Conservation (phyloP, 2,888 invertebrate species). For the Drosophila borealis region DNA sequence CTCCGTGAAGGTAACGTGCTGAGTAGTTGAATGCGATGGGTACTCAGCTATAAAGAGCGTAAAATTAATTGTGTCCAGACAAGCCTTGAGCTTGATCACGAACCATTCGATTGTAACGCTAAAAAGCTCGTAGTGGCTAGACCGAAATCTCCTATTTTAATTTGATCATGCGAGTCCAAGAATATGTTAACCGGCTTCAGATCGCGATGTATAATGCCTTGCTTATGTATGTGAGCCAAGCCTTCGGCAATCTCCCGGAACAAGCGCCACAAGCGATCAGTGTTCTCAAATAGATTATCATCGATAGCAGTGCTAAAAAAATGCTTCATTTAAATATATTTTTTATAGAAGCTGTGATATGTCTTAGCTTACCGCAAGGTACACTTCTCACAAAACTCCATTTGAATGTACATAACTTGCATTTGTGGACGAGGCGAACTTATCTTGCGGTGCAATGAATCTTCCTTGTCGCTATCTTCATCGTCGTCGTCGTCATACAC, state of each 20-base stretch:
- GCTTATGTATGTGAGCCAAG: constrained; percentile 95
- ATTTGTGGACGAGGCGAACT: constrained; percentile 81
- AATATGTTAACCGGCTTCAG: constrained; percentile 97
- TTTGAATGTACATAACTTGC: constrained; percentile 94
- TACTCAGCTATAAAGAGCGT: constrained; percentile 52
- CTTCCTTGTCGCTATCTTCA: constrained; percentile 56
- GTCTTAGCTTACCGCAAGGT: constrained; percentile 88
- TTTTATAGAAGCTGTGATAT: background rate
- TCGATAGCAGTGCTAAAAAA: constrained; percentile 92
- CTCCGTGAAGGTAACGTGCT: constrained; percentile 74
- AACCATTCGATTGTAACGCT: constrained; percentile 82
- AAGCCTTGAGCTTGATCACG: background rate
- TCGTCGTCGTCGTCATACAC: constrained; percentile 76
- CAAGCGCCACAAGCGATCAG: constrained; percentile 94
- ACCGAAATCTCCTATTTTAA: constrained; percentile 99
- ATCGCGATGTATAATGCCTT: constrained; percentile 95
- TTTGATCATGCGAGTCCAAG: constrained; percentile 96
- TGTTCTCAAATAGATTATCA: constrained; percentile 90
- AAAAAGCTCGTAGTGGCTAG: constrained; percentile 93
- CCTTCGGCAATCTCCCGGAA: constrained; percentile 97
- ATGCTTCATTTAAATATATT: background rate
- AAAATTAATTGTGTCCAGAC: background rate
- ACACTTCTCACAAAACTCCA: constrained; percentile 99
- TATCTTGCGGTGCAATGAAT: constrained; percentile 46
- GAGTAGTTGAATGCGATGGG: constrained; percentile 43